Evolutionary conservation across 2,113 vertebrate species (phyloP).

Genomic region (Zapornia atra): DNA sequence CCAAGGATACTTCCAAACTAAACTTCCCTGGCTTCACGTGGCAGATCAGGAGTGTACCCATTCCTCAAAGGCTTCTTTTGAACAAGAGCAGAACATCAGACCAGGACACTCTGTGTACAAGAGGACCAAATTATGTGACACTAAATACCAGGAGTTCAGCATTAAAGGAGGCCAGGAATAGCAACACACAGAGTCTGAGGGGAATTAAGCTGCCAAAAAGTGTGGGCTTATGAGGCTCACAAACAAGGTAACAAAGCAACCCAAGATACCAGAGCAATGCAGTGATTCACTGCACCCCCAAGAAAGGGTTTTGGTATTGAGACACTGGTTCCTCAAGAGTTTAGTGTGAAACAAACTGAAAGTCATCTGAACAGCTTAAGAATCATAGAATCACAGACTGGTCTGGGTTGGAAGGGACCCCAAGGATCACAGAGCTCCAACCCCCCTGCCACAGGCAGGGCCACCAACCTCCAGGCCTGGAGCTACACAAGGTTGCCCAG

Average conservation of each 20-base stretch:
- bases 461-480: no score
- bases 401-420: no score
- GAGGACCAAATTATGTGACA: not conserved
- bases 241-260: not conserved
- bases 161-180: not conserved
- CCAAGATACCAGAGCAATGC: not conserved
- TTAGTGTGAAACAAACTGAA: not conserved
- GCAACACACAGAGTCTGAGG: not conserved
- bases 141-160: not conserved
- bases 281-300: not conserved
- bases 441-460: no score
- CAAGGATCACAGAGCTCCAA: no score
- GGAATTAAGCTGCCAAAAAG: not conserved
- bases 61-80: not conserved
- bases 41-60: not conserved
- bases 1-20: not conserved
- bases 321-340: not conserved
- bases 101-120: not conserved
- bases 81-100: not conserved
- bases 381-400: not conserved
- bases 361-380: not conserved
- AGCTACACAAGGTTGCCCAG: no score
- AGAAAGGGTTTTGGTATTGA: not conserved
- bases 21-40: not conserved
- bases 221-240: not conserved